Evolutionary conservation across 2,888 invertebrate species (phyloP).

Genomic region (Arge pagana): DNA sequence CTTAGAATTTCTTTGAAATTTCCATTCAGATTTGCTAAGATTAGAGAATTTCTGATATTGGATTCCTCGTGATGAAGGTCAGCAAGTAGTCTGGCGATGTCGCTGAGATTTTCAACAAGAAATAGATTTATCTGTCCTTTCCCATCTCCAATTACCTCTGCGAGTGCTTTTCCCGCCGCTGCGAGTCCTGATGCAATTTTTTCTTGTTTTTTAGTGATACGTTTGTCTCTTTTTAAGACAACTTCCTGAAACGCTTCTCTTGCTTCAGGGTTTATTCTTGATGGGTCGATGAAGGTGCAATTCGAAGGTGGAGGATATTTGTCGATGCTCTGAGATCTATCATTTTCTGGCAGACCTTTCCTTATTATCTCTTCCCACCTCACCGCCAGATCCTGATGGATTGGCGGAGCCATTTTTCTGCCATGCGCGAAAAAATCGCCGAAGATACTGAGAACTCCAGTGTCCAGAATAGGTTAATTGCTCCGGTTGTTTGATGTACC

Average conservation of each 20-base stretch:
- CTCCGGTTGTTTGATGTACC: too few relatives aligned
- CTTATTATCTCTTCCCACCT: slow-evolving; percentile 5
- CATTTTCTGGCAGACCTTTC: background rate
- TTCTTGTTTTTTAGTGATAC: slow-evolving; percentile 18
- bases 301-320: slow-evolving; percentile 1
- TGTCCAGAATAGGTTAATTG: too few relatives aligned
- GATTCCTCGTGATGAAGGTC: slow-evolving; percentile 30
- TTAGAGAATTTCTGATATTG: slow-evolving; percentile 24
- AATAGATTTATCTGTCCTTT: background rate
- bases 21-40: slow-evolving; percentile 29
- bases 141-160: background rate
- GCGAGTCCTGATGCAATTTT: slow-evolving; percentile 19
- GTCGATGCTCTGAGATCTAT: background rate
- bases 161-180: slow-evolving; percentile 4
- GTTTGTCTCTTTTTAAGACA: background rate
- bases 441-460: too few relatives aligned
- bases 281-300: background rate
- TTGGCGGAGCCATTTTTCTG: background rate
- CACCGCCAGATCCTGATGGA: background rate
- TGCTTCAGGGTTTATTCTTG: background rate
- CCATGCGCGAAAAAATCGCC: background rate
- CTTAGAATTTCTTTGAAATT: slow-evolving; percentile 24
- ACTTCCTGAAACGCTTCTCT: background rate
- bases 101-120: slow-evolving; percentile 4
- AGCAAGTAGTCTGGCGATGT: slow-evolving; percentile 19